Conservation (phyloP, 2,888 invertebrate species). For the Netelia fuscicornis region DNA sequence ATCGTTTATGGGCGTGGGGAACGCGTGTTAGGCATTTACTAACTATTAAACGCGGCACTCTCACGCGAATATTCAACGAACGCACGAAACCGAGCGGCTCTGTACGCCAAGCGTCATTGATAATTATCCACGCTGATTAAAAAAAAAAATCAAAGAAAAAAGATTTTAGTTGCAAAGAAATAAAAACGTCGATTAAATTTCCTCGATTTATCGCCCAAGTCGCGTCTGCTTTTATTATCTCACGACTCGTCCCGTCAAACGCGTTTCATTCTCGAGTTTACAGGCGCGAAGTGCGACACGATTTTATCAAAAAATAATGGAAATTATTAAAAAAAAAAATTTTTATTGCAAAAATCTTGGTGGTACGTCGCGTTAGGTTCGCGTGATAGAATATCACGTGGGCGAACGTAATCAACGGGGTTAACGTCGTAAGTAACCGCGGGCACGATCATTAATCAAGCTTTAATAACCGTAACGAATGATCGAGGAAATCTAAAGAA, state of each 20-base stretch:
- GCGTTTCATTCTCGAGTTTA: too few relatives aligned
- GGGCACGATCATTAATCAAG: constrained; percentile 58
- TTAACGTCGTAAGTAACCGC: constrained; percentile 26
- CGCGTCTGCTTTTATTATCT: too few relatives aligned
- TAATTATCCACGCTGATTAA: constrained; percentile 71
- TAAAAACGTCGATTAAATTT: neutral
- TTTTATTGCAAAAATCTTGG: neutral
- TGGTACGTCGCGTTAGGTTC: neutral
- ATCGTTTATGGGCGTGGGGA: constrained; percentile 76
- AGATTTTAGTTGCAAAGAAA: neutral
- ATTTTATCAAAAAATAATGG: neutral
- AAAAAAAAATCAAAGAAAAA: constrained; percentile 16
- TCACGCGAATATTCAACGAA: constrained; percentile 47
- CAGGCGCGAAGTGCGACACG: too few relatives aligned
- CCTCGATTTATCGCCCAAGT: too few relatives aligned
- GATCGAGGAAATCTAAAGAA: constrained; percentile 61
- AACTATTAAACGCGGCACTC: constrained; percentile 57
- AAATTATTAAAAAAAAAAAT: too few relatives aligned
- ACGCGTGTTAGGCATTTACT: constrained; percentile 70
- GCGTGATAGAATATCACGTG: constrained; percentile 44
- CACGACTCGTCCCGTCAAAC: too few relatives aligned
- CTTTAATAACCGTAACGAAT: constrained; percentile 60
- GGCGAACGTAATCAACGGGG: constrained; percentile 41
- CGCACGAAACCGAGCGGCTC: constrained; percentile 68
- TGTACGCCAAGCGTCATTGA: constrained; percentile 70